Evolutionary conservation across 2,113 vertebrate genomes (phyloP).

Genomic region (Dolichallabes microphthalmus): DNA sequence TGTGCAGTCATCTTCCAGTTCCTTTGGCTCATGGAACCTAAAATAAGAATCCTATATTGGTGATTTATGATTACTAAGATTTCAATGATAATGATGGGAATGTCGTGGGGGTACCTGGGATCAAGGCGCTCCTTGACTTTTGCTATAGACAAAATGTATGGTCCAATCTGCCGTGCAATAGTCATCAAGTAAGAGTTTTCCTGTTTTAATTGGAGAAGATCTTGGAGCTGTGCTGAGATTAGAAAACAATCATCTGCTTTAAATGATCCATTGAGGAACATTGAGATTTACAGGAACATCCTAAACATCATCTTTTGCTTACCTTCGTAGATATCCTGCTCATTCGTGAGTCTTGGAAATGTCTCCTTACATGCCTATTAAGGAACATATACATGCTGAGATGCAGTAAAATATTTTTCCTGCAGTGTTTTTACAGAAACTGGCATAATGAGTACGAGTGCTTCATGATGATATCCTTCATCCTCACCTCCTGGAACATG

Average conservation of each 20-base stretch:
- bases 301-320: slow-evolving; percentile 25
- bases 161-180: slow-evolving; percentile 86
- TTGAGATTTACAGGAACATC: not conserved
- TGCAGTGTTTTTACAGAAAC: not conserved
- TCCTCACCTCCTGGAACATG: slow-evolving; percentile 83
- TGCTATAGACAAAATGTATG: slow-evolving; percentile 88
- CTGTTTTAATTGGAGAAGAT: slow-evolving; percentile 87
- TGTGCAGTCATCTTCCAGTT: slow-evolving; percentile 70
- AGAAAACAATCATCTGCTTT: not conserved
- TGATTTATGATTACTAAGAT: not conserved
- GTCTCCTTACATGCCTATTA: slow-evolving; percentile 88
- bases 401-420: not conserved
- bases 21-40: slow-evolving; percentile 77
- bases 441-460: not conserved
- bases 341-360: slow-evolving; percentile 84
- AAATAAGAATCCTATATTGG: not conserved
- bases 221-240: slow-evolving; percentile 85
- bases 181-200: slow-evolving; percentile 87
- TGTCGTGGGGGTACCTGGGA: slow-evolving; percentile 76
- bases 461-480: not conserved
- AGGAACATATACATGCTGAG: slow-evolving; percentile 6
- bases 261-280: not conserved
- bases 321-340: slow-evolving; percentile 98
- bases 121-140: slow-evolving; percentile 92
- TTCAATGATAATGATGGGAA: not conserved